Conservation (phyloP, 2,797 vertebrate genomes). For the Myotis vivesi region DNA sequence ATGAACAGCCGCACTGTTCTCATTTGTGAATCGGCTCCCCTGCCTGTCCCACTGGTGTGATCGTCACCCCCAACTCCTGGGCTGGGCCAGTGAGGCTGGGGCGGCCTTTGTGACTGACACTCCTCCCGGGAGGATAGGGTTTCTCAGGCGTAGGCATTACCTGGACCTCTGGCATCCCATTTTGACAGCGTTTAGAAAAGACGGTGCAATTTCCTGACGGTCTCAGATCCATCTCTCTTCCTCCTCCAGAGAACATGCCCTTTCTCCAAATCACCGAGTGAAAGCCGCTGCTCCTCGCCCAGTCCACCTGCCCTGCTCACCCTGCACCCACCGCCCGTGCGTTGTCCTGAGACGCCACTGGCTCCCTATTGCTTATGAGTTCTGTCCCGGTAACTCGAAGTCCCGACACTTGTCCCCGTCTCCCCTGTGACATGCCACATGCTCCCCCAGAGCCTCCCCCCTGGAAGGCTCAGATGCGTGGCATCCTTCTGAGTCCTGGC, state of each 20-base stretch:
- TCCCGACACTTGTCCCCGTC: not conserved
- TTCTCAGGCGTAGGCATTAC: not conserved
- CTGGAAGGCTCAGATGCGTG: not conserved
- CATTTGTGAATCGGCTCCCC: not conserved
- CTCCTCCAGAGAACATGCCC: not conserved
- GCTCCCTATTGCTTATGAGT: not conserved
- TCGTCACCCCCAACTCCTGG: not conserved
- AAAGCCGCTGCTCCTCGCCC: not conserved
- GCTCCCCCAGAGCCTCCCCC: not conserved
- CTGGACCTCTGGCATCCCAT: not conserved
- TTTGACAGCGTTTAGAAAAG: not conserved
- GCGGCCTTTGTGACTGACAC: not conserved
- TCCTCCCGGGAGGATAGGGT: not conserved
- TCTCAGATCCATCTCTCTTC: not conserved
- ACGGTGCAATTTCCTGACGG: not conserved
- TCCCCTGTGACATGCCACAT: not conserved
- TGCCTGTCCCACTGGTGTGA: not conserved
- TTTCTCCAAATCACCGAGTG: not conserved
- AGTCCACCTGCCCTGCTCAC: rapidly evolving
- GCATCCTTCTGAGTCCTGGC: not conserved
- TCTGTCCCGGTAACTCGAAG: not conserved
- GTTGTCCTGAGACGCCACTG: not conserved
- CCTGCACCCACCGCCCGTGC: not conserved
- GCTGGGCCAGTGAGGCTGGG: not conserved
- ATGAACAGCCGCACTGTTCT: not conserved